Base-by-base conservation (phyloP, 23 tunicate genomes). In the Styela plicata region DNA sequence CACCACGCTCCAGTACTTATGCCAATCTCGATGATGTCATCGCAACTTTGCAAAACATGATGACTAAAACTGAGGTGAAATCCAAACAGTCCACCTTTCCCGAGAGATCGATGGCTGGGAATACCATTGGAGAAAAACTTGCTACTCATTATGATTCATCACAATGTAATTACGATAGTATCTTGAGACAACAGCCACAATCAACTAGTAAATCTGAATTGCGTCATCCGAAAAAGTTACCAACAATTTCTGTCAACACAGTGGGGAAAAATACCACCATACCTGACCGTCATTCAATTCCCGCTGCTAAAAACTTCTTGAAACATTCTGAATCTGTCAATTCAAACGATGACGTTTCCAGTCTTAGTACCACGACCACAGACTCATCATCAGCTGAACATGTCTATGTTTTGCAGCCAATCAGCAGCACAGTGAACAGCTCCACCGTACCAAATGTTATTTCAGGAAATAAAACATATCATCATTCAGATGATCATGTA, bases 41-140 rank as follows among this genome's bases (percentile, higher is more conserved):
- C 31, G 64, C 81, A 76, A 76, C 81, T 17, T 44, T 76, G 32
- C 81, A 76, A 26, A 76, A 76, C 21, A 76, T 76, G 81, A 52
- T 76, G 81, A 73, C 26, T 16, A 32, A 34, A 24, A 31, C 44
- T 0, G 64, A 53, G 28, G 31, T 13, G 7, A 28, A 65, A 0
- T 26, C 64, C 18, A 24, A 1, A 32, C 17, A 25, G 17, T 22
- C 44, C 18, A 24, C 20, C 28, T 17, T 73, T n/a, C 22, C 24
- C 7, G 57, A 44, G 13, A 7, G 13, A 22, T 29, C 1, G 13
- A 29, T 67, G 18, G 24, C 71, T 19, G 71, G 71, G 0, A 29
- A 67, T 18, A 29, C 71, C 19, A 67, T 67, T 25, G 52, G 78
- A 22, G 78, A 73, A 34, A 73, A 73, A 33, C 52, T 33, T 2